These are phyloP conservation scores for Sphenodon punctatus DNA, from an alignment of 2,797 vertebrate genomes.

Conservation along the genomic window DNA sequence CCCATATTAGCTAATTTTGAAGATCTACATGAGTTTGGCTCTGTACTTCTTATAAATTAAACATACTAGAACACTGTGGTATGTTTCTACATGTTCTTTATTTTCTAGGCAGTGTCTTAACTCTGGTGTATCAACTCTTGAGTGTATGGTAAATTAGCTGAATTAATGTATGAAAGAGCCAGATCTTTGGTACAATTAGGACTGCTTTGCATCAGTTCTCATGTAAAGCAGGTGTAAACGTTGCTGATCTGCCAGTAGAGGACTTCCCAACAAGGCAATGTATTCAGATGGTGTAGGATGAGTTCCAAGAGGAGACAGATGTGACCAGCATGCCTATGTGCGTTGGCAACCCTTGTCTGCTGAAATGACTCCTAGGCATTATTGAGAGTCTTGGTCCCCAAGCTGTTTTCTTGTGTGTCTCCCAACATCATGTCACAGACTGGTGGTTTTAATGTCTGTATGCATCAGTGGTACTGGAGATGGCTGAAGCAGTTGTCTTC, in stretches of 20 bases:
- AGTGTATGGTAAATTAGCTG: neutral
- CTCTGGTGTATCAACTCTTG: neutral
- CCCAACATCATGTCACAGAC: neutral
- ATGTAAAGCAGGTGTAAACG: neutral
- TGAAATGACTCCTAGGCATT: neutral
- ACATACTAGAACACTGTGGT: no score
- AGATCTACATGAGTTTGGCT: no score
- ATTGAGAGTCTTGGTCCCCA: neutral
- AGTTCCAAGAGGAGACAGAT: neutral
- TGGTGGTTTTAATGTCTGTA: neutral
- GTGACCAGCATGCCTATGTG: neutral
- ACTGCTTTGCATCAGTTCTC: neutral
- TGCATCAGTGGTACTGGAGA: neutral
- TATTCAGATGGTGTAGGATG: neutral
- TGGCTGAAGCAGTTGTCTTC: neutral
- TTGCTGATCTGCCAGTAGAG: neutral
- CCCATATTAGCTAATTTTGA: neutral
- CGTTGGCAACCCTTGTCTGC: neutral
- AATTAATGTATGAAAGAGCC: neutral
- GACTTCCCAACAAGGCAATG: neutral
- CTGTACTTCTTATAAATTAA: neutral
- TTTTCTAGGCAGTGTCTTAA: neutral
- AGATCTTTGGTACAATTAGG: neutral
- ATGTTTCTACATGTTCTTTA: neutral
- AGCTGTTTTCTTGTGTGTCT: neutral